These are phyloP conservation scores for Eudemis profundana DNA, from an alignment of 2,888 invertebrate species.

Conservation along the genomic window DNA sequence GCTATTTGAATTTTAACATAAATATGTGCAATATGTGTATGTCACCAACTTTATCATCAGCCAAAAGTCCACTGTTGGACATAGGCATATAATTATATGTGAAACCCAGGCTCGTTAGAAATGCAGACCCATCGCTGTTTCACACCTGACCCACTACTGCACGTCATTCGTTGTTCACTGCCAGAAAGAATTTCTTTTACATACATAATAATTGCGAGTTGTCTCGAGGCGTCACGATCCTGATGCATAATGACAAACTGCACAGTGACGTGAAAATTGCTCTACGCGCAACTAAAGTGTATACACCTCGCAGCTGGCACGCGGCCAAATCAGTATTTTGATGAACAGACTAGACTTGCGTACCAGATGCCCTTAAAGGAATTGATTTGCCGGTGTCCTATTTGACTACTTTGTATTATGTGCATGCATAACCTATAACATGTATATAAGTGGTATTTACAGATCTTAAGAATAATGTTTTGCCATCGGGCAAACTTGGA, in stretches of 20 bases:
- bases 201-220: slow-evolving; percentile 84
- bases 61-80: too few relatives aligned
- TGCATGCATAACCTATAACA: too few relatives aligned
- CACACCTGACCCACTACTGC: slow-evolving; percentile 54
- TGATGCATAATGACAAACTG: slow-evolving; percentile 85
- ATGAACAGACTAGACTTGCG: slow-evolving; percentile 12
- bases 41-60: too few relatives aligned
- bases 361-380: not conserved
- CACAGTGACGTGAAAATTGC: slow-evolving; percentile 84
- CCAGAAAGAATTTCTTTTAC: slow-evolving; percentile 83
- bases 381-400: not conserved
- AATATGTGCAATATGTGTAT: too few relatives aligned
- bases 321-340: slow-evolving; percentile 47
- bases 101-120: not conserved
- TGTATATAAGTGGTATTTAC: too few relatives aligned
- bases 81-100: too few relatives aligned
- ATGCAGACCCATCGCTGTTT: slow-evolving; percentile 8
- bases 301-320: slow-evolving; percentile 48
- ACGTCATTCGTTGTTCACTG: slow-evolving; percentile 62
- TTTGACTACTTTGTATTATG: not conserved
- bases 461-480: too few relatives aligned
- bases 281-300: slow-evolving; percentile 62
- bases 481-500: too few relatives aligned
- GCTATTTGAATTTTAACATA: too few relatives aligned
- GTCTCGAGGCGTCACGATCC: slow-evolving; percentile 85